Evolutionary conservation across 2,797 vertebrate species (phyloP), one percentile per base, ranked within the genome.

Genomic region (Hyperoplus lanceolatus): DNA sequence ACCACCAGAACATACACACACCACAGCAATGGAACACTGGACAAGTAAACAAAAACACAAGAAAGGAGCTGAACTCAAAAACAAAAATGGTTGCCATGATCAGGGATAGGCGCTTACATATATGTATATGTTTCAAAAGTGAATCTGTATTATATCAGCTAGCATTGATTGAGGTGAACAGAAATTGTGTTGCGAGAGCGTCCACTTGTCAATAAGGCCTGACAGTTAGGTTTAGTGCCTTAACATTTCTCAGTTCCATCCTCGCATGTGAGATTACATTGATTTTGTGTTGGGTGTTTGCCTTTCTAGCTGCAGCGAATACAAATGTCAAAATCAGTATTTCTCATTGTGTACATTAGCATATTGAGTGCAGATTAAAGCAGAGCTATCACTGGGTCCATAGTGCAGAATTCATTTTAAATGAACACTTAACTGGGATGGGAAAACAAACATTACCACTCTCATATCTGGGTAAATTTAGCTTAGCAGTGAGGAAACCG

Each of bases 141-240:
- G 16, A 21, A 53, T 66, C 12, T 55, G 45, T 18, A 41, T 62
- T 46, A 65, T 63, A 65, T 63, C 10, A 39, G 5, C 67, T 49
- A 43, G 61, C 8, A 41, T 7, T 66, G 67, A 71, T 71, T 61
- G 71, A 76, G 60, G 42, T 65, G 77, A 82, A 63, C 68, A 70
- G 55, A 63, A 64, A 70, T n/a, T 57, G 51, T 50, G 59, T 74
- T 73, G 59, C 60, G 12, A 54, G 29, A 63, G 29, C 36, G 36
- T 15, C 4, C 60, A 55, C 16, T 6, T 45, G 42, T 77, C 68
- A 59, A 58, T 82, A 58, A 70, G 15, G 68, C 21, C 59, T n/a
- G 45, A 57, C 67, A 50, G 51, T 64, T 64, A 50, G 51, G 50
- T 80, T 29, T 55, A 69, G 56, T 21, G 75, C 63, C 49, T 73